Conservation (phyloP, 1,140 invertebrate genomes). For the Drosophila arizonae region DNA sequence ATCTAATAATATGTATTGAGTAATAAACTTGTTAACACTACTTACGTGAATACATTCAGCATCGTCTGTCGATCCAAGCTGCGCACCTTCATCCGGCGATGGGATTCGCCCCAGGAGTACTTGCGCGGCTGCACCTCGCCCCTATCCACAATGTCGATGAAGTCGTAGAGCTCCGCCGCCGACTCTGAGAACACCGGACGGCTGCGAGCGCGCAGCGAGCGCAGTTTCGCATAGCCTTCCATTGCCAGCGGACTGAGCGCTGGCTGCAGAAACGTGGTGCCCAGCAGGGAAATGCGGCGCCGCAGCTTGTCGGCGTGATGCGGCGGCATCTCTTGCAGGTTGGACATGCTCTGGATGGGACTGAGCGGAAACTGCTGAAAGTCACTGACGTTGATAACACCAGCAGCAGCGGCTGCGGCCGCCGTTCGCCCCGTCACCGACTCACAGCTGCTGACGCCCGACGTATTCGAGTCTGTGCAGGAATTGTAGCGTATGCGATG, state of each 20-base stretch:
- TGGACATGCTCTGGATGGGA: constrained; percentile 91
- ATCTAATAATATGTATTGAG: background rate
- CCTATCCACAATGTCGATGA: constrained; percentile 64
- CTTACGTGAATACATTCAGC: constrained; percentile 68
- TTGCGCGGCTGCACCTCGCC: constrained; percentile 60
- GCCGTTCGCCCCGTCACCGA: constrained; percentile 84
- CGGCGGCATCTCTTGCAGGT: constrained; percentile 83
- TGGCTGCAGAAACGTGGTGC: constrained; percentile 51
- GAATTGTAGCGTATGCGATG: constrained; percentile 81
- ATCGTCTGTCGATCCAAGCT: constrained; percentile 72
- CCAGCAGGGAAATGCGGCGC: constrained; percentile 64
- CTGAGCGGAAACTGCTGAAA: constrained; percentile 88
- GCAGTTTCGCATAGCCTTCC: constrained; percentile 91
- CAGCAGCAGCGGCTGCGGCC: constrained; percentile 58
- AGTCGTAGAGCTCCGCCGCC: constrained; percentile 69
- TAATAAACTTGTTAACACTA: constrained; percentile 27
- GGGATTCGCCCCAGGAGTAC: constrained; percentile 65
- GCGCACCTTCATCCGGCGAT: constrained; percentile 66
- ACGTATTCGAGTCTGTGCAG: constrained; percentile 90
- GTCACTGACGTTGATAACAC: constrained; percentile 83
- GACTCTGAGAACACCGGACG: constrained; percentile 83
- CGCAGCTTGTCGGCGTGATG: constrained; percentile 51
- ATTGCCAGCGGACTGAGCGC: constrained; percentile 87
- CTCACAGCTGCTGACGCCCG: constrained; percentile 90
- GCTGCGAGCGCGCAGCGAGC: constrained; percentile 88